Conservation (phyloP, 1,140 invertebrate genomes). For the Pseudobourletiella spinata region DNA sequence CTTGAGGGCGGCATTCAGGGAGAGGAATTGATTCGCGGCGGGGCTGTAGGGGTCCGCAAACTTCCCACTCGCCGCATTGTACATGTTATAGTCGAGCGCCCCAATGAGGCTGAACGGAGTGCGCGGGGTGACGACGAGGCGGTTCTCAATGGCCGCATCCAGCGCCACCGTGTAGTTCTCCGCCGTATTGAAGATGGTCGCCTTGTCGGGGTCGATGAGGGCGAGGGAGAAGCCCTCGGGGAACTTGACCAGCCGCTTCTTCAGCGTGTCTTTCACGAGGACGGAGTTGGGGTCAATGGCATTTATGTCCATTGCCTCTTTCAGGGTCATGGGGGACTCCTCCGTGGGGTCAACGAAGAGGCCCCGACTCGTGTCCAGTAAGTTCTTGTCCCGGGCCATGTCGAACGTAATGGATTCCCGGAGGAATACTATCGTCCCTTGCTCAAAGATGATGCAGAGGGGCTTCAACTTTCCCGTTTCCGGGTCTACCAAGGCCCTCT, state of each 20-base stretch:
- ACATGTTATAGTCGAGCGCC: slow-evolving; percentile 69
- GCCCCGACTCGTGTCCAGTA: slow-evolving; percentile 60
- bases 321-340: slow-evolving; percentile 52
- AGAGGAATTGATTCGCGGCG: slow-evolving; percentile 42
- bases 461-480: slow-evolving; percentile 54
- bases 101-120: slow-evolving; percentile 69
- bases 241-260: slow-evolving; percentile 69
- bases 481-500: slow-evolving; percentile 57
- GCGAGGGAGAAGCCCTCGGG: slow-evolving; percentile 76
- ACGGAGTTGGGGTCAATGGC: slow-evolving; percentile 79
- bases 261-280: slow-evolving; percentile 74
- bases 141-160: slow-evolving; percentile 60
- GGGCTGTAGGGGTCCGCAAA: slow-evolving; percentile 71
- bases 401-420: slow-evolving; percentile 64
- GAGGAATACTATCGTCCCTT: slow-evolving; percentile 58
- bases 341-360: slow-evolving; percentile 63
- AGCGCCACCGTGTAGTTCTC: slow-evolving; percentile 70
- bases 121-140: slow-evolving; percentile 63
- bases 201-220: slow-evolving; percentile 75
- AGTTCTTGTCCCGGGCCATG: slow-evolving; percentile 60
- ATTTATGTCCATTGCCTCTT: slow-evolving; percentile 71
- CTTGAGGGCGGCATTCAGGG: slow-evolving; percentile 61
- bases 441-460: slow-evolving; percentile 62
- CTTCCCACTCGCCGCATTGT: slow-evolving; percentile 65
- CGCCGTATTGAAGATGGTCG: slow-evolving; percentile 68